These are phyloP conservation scores for Lordiphosa andalusiaca DNA, from an alignment of 2,888 invertebrate genomes.

Conservation along the genomic window DNA sequence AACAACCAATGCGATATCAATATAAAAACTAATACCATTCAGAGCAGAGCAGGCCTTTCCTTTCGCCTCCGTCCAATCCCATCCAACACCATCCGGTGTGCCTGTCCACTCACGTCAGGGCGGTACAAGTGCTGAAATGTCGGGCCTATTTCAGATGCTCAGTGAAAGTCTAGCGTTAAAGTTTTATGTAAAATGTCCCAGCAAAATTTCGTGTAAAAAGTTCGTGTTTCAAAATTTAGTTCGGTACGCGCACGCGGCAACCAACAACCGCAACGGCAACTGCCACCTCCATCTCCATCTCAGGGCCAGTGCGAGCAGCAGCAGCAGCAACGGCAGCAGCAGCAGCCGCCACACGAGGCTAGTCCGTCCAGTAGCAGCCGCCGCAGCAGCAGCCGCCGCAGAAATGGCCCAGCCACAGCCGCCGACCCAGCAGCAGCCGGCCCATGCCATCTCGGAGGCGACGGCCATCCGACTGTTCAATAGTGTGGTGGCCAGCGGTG, in stretches of 20 bases:
- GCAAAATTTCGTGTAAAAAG: constrained; percentile 57
- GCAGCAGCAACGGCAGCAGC: background rate
- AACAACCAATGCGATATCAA: constrained; percentile 42
- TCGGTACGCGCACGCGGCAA: constrained; percentile 31
- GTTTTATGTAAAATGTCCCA: constrained; percentile 63
- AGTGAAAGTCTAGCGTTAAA: constrained; percentile 53
- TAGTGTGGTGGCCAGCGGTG: constrained; percentile 31
- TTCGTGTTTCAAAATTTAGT: constrained; percentile 45
- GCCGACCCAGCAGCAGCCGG: constrained; percentile 32
- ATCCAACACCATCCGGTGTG: too few species aligned
- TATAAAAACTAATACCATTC: constrained; percentile 20
- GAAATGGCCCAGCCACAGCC: constrained; percentile 14
- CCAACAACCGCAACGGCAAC: constrained; percentile 3
- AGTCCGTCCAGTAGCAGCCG: background rate
- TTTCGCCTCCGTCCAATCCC: background rate
- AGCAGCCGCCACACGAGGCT: background rate
- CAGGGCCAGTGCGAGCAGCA: background rate
- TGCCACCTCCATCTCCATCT: background rate
- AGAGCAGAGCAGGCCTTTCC: background rate
- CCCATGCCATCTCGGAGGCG: constrained; percentile 50
- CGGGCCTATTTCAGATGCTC: constrained; percentile 23
- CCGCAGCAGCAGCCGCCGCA: background rate
- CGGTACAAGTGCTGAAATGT: too few species aligned
- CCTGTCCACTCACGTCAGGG: too few species aligned
- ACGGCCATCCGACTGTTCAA: constrained; percentile 63